Evolutionary conservation across 2,113 vertebrate species (phyloP).

Genomic region (Melanerpes formicivorus): DNA sequence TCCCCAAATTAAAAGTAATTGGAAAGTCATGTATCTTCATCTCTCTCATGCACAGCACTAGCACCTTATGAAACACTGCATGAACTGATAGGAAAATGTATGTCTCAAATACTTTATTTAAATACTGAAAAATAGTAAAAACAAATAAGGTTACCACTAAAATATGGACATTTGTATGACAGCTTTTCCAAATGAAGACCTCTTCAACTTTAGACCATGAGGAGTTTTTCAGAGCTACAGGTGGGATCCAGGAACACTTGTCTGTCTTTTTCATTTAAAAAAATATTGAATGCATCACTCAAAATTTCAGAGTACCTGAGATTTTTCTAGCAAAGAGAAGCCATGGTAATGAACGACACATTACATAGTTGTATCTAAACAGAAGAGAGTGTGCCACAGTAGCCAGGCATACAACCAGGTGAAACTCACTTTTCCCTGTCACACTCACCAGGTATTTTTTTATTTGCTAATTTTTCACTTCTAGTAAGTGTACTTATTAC

Average conservation of each 20-base stretch:
- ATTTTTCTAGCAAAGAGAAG: not conserved
- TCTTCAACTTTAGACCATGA: not conserved
- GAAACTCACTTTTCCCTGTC: not conserved
- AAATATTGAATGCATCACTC: not conserved
- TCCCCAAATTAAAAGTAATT: not conserved
- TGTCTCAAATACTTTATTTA: not conserved
- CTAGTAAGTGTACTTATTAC: not conserved
- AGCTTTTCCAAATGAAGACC: not conserved
- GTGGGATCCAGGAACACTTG: not conserved
- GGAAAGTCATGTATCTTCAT: not conserved
- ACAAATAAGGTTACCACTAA: not conserved
- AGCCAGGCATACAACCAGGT: not conserved
- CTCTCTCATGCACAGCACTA: not conserved
- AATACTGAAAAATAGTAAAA: not conserved
- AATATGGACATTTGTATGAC: not conserved
- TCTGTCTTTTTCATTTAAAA: not conserved
- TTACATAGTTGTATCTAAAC: not conserved
- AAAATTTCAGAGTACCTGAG: not conserved
- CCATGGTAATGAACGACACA: not conserved
- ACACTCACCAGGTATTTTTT: not conserved
- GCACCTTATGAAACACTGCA: not conserved
- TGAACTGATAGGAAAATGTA: not conserved
- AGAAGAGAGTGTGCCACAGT: not conserved
- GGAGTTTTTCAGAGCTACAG: constrained; percentile 3
- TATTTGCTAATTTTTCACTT: not conserved